These are phyloP conservation scores for Disparrhopalites patrizii DNA, from an alignment of 2,888 invertebrate species.

Conservation along the genomic window DNA sequence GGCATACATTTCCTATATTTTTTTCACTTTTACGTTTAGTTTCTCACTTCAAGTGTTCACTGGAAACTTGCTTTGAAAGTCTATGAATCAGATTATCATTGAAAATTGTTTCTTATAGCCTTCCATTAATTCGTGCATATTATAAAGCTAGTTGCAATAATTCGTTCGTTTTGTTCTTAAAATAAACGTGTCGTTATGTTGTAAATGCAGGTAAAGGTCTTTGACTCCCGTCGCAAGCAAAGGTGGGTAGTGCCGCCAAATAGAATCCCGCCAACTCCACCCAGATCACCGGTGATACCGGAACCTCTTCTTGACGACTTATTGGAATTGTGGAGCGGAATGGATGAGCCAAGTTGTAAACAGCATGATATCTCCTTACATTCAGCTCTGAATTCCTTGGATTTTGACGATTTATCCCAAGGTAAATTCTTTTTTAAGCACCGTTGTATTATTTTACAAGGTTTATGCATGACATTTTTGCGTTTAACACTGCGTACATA, in stretches of 20 bases:
- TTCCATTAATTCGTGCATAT: too few species aligned
- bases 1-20: too few species aligned
- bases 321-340: slow-evolving; percentile 39
- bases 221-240: slow-evolving; percentile 33
- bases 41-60: too few species aligned
- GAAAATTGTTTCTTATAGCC: too few species aligned
- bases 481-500: too few species aligned
- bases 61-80: too few species aligned
- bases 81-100: too few species aligned
- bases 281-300: slow-evolving; percentile 38
- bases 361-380: slow-evolving; percentile 36
- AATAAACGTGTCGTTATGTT: neutral
- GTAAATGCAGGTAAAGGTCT: slow-evolving; percentile 30
- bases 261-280: slow-evolving; percentile 38
- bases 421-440: neutral
- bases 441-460: neutral
- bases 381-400: slow-evolving; percentile 38
- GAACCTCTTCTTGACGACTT: slow-evolving; percentile 42
- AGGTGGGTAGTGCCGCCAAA: slow-evolving; percentile 32
- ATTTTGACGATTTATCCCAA: slow-evolving; percentile 34
- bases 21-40: too few species aligned
- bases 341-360: slow-evolving; percentile 23
- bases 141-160: too few species aligned
- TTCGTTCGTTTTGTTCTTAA: neutral
- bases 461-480: too few species aligned